phyloP scores from a whole-genome alignment of 2,797 vertebrate species.

The Pangasius larnaudii region DNA sequence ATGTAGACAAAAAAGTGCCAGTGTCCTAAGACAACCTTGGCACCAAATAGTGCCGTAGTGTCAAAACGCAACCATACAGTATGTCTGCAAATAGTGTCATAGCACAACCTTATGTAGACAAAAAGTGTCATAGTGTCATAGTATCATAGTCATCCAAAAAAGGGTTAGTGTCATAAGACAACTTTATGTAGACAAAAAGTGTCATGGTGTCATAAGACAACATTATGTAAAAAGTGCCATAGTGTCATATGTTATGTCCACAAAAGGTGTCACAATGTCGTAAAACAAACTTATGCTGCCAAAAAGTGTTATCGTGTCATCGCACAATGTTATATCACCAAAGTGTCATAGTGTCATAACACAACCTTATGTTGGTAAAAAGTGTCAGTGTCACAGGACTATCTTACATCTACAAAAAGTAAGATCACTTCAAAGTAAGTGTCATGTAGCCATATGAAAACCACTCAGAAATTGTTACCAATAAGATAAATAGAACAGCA shows the following conservation, averaged over 20 bases:
- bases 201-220: background rate
- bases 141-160: background rate
- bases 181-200: background rate
- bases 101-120: background rate
- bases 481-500: background rate
- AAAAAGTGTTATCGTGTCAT: background rate
- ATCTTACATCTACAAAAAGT: background rate
- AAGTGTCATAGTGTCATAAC: background rate
- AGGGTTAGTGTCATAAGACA: background rate
- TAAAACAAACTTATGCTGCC: background rate
- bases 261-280: background rate
- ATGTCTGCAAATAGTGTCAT: background rate
- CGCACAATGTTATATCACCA: background rate
- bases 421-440: background rate
- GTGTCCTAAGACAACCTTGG: background rate
- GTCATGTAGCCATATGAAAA: background rate
- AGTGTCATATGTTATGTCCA: background rate
- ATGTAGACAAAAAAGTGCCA: background rate
- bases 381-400: background rate
- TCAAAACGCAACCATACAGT: background rate
- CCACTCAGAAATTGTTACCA: background rate
- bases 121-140: background rate
- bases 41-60: background rate
- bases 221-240: background rate
- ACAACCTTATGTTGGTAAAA: background rate